A percentile compares a stretch with the other conserved stretches of the same genome.
These are phyloP conservation scores for Parapristionchus giblindavisi DNA, from an alignment of 2,888 invertebrate species.

Conservation along the genomic window DNA sequence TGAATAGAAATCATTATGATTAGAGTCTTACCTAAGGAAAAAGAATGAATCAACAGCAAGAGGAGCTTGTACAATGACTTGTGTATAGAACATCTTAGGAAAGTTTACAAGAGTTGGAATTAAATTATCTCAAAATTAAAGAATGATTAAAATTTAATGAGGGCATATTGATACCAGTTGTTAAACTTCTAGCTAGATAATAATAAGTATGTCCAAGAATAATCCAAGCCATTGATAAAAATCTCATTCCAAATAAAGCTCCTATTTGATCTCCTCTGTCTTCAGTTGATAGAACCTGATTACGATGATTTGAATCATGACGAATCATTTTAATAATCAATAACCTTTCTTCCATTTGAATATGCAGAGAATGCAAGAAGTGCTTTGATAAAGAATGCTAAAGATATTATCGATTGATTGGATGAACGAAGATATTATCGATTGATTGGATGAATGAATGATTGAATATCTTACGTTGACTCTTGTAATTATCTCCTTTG, in stretches of 20 bases:
- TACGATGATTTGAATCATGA: background rate
- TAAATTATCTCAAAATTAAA: constrained; percentile 60
- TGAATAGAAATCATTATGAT: background rate
- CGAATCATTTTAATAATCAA: background rate
- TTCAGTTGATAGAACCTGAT: constrained; percentile 6
- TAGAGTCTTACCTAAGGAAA: constrained; percentile 68
- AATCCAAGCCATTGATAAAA: constrained; percentile 76
- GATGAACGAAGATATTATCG: too few relatives aligned
- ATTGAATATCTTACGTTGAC: constrained; percentile 3
- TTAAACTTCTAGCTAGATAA: constrained; percentile 66
- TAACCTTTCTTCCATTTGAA: constrained; percentile 70
- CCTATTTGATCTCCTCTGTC: constrained; percentile 64
- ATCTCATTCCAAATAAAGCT: constrained; percentile 74
- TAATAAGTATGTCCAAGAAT: constrained; percentile 74
- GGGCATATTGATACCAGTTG: constrained; percentile 45
- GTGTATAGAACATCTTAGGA: constrained; percentile 70
- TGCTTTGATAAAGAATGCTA: constrained; percentile 55
- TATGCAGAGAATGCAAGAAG: constrained; percentile 73
- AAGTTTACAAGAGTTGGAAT: constrained; percentile 66
- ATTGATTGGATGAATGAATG: too few relatives aligned
- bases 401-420: too few relatives aligned
- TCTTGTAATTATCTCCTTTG: constrained; percentile 20
- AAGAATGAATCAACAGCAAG: constrained; percentile 72
- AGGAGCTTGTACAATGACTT: constrained; percentile 71
- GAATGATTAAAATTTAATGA: too few relatives aligned